Conservation (phyloP, 2,797 vertebrate species). For the Poeciliopsis paucimaculata region DNA sequence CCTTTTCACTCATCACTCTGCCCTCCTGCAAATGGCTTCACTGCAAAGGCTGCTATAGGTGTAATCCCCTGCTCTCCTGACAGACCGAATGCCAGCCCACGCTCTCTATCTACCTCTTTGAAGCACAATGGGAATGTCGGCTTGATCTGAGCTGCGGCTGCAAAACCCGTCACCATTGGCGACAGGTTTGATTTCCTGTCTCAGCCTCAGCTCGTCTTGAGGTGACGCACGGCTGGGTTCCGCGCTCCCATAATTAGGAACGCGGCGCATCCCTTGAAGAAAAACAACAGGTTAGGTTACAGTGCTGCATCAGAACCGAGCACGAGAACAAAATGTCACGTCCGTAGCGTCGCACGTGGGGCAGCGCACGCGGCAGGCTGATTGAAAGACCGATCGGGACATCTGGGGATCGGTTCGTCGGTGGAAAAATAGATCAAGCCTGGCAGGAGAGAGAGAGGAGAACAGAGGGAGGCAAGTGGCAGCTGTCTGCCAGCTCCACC, state of each 20-base stretch:
- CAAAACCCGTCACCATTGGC: constrained; percentile 12
- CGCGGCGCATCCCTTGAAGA: neutral
- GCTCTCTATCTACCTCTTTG: constrained; percentile 15
- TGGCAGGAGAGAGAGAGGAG: constrained; percentile 15
- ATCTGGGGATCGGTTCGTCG: constrained; percentile 32
- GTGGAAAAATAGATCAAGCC: constrained; percentile 38
- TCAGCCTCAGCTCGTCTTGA: neutral
- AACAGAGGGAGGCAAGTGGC: constrained; percentile 32
- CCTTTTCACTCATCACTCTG: constrained; percentile 27
- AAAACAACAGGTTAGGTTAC: constrained; percentile 12
- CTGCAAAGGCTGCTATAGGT: constrained; percentile 43
- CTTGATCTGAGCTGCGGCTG: constrained; percentile 16
- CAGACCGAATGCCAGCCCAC: constrained; percentile 22
- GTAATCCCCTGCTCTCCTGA: constrained; percentile 43
- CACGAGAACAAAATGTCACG: constrained; percentile 1
- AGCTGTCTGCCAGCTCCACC: constrained; percentile 27
- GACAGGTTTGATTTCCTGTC: constrained; percentile 42
- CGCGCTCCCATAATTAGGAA: neutral
- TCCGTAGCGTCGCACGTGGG: neutral
- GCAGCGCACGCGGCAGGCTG: neutral
- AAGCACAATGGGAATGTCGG: constrained; percentile 37
- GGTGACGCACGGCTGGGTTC: constrained; percentile 17
- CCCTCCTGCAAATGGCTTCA: constrained; percentile 32
- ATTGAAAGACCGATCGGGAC: constrained; percentile 36
- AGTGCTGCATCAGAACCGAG: constrained; percentile 21